Evolutionary conservation across 2,797 vertebrate genomes (phyloP).

Genomic region (Manis crassicaudata): DNA sequence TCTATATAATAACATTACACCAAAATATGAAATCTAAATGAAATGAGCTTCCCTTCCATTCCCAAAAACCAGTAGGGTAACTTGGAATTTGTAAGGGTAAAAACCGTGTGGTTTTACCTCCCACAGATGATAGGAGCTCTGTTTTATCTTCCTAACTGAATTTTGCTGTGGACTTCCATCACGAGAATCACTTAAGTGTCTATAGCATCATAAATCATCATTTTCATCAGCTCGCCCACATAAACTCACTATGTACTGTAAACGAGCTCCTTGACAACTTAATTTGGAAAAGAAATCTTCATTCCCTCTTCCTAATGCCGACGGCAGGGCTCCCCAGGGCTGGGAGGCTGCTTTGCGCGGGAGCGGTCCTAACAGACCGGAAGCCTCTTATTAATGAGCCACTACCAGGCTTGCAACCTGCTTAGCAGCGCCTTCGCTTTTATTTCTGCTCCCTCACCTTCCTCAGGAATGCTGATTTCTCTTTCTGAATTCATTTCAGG

Average conservation of each 20-base stretch:
- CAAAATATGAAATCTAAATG: constrained; percentile 24
- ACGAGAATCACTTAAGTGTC: constrained; percentile 14
- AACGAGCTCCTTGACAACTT: constrained; percentile 72
- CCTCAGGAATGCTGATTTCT: not conserved
- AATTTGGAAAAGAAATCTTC: constrained; percentile 70
- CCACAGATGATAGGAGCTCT: not conserved
- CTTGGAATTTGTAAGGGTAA: constrained; percentile 30
- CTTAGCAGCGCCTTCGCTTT: not conserved
- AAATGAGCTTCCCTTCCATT: constrained; percentile 50
- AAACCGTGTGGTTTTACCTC: not conserved
- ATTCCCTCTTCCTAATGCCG: constrained; percentile 39
- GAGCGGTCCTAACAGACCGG: not conserved
- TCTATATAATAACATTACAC: not conserved
- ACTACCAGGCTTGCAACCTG: not conserved
- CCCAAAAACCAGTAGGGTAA: not conserved
- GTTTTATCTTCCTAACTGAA: constrained; percentile 56
- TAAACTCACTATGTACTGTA: constrained; percentile 33
- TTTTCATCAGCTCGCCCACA: constrained; percentile 66
- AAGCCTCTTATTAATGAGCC: not conserved
- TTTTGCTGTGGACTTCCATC: constrained; percentile 63
- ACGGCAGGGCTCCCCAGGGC: constrained; percentile 49
- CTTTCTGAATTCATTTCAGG: not conserved
- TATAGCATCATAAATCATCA: constrained; percentile 54
- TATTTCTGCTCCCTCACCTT: not conserved
- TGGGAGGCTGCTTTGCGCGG: not conserved